These are phyloP conservation scores for Clivina fossor DNA, from an alignment of 2,888 invertebrate genomes.

Conservation along the genomic window DNA sequence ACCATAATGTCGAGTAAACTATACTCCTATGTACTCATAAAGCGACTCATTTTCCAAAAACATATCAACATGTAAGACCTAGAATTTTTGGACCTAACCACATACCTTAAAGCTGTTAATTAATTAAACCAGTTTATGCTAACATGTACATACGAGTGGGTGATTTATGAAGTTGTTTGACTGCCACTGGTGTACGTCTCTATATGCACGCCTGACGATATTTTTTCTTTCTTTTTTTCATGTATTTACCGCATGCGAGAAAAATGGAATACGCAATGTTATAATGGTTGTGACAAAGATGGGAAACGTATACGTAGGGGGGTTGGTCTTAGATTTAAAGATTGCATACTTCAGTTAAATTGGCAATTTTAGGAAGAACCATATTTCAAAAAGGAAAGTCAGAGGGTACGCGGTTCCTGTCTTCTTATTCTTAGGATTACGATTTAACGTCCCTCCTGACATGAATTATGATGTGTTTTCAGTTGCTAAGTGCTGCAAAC, in stretches of 20 bases:
- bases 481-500: slow-evolving; percentile 13
- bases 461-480: slow-evolving; percentile 27
- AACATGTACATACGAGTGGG: background rate
- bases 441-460: slow-evolving; percentile 3
- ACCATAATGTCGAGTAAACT: no score
- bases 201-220: background rate
- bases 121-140: slow-evolving; percentile 9
- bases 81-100: no score
- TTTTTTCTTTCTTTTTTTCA: no score
- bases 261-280: no score
- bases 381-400: slow-evolving; percentile 25
- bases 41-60: no score
- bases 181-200: slow-evolving; percentile 6
- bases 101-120: no score
- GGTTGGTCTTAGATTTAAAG: slow-evolving; percentile 28
- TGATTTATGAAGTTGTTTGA: slow-evolving; percentile 15
- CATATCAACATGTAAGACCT: no score
- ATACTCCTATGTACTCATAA: no score
- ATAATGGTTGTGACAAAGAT: no score
- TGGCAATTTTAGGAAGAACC: slow-evolving; percentile 31
- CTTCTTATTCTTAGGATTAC: slow-evolving; percentile 15
- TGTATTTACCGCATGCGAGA: slow-evolving; percentile 13
- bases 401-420: slow-evolving; percentile 15
- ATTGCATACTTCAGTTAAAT: slow-evolving; percentile 33
- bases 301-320: slow-evolving; percentile 1